Base-by-base conservation (phyloP, 2,888 invertebrate species). In the Myopa tessellatipennis region DNA sequence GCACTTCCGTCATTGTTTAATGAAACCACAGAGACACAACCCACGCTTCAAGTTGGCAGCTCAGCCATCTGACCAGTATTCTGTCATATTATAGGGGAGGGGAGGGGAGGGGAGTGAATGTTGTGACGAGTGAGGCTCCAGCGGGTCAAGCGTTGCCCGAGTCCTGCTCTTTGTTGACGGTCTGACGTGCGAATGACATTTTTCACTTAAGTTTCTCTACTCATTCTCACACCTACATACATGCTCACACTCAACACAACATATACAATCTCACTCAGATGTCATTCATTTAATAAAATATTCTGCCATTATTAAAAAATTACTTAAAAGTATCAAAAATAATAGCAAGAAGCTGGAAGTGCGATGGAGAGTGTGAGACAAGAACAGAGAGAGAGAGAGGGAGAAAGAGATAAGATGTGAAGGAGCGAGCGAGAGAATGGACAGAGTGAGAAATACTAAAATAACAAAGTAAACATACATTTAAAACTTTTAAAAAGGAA, bases 131-230 rank as follows among this genome's bases (percentile, higher is more conserved):
- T 26, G 40, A 12, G 52, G 45, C 12, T 63, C 73, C 63, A 50
- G 50, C 50, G 68, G 55, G 74, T 68, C 68, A 45, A 58, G 36
- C 58, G 50, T 50, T 63, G 16, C 52, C 36, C 76, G 34, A 71
- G n/a, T 65, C 65, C 58, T 68, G 63, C 58, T 55, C 40, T 58
- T 61, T 69, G 75, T 60, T 76, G 75, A 69, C 69, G 76, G 77
- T 77, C 81, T 82, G 83, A 82, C 83, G 82, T 81, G 80, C 82
- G 80, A 84, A 84, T 85, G 85, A 85, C 85, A 84, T 84, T 85
- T 86, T 85, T 85, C 83, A 86, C 86, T 85, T 84, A 77, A 68
- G 50, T 58, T 50, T 36, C 16, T 61, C 61, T 18, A 50, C 58
- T 45, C 68, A 36, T 38, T 16, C 68, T 50, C 69, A 60, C 70